Evolutionary conservation across 1,140 invertebrate species (phyloP).

Genomic region (Drosophila grimshawi): DNA sequence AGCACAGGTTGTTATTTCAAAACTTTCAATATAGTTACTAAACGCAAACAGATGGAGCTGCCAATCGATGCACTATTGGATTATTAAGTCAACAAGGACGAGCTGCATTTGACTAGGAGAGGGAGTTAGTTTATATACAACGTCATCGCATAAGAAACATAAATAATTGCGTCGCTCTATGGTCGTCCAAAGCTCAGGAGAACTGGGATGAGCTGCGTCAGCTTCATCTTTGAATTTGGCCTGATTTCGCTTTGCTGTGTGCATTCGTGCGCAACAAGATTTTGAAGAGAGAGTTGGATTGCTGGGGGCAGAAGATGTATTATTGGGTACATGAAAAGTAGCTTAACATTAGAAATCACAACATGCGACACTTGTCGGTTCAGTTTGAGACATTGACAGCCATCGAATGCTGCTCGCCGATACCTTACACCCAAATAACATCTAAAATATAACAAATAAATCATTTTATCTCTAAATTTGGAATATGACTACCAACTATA

Average conservation of each 20-base stretch:
- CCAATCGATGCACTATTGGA: slow-evolving; percentile 26
- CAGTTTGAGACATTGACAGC: slow-evolving; percentile 60
- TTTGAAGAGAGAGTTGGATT: neutral
- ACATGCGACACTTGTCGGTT: slow-evolving; percentile 76
- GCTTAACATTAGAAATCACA: slow-evolving; percentile 75
- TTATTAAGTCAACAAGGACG: slow-evolving; percentile 22
- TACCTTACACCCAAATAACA: slow-evolving; percentile 10
- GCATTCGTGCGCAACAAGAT: slow-evolving; percentile 59
- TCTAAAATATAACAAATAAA: slow-evolving; percentile 21
- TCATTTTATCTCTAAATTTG: slow-evolving; percentile 8
- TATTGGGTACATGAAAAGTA: slow-evolving; percentile 73
- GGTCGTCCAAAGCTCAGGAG: slow-evolving; percentile 73
- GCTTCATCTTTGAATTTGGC: neutral
- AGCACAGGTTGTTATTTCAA: neutral
- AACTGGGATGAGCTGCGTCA: slow-evolving; percentile 31
- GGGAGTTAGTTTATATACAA: slow-evolving; percentile 24
- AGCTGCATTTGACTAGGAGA: neutral
- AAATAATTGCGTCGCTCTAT: slow-evolving; percentile 77
- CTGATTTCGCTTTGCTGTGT: slow-evolving; percentile 32
- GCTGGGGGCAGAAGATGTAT: neutral
- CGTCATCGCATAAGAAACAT: slow-evolving; percentile 77
- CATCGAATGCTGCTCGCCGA: slow-evolving; percentile 37
- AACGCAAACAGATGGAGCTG: slow-evolving; percentile 16
- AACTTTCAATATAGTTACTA: slow-evolving; percentile 17
- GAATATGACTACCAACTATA: no score